Evolutionary conservation across 2,888 invertebrate species (phyloP).

Genomic region (Deilephila elpenor): DNA sequence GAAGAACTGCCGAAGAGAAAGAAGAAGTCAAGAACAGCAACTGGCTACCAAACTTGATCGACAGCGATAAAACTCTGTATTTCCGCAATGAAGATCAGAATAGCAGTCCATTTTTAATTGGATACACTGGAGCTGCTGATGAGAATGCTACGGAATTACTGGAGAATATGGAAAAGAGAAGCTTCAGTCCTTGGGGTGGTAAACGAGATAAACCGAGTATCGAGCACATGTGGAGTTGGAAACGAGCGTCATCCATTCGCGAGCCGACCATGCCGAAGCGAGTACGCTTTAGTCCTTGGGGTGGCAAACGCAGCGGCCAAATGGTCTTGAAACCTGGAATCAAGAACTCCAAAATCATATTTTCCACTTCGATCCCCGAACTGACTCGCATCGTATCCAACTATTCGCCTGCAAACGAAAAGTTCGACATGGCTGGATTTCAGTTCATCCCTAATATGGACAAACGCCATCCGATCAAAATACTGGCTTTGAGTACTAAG

Average conservation of each 20-base stretch:
- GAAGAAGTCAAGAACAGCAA: constrained; percentile 46
- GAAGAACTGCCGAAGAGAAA: constrained; percentile 51
- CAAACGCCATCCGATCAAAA: constrained; percentile 70
- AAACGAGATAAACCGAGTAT: constrained; percentile 57
- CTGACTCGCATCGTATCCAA: constrained; percentile 68
- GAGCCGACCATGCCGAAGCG: constrained; percentile 80
- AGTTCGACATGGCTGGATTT: constrained; percentile 61
- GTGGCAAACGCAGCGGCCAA: constrained; percentile 76
- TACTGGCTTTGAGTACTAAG: constrained; percentile 64
- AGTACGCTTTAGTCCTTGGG: constrained; percentile 80
- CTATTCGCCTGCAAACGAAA: constrained; percentile 58
- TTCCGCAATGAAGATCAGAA: constrained; percentile 50
- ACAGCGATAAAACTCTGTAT: constrained; percentile 60
- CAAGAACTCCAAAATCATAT: constrained; percentile 68
- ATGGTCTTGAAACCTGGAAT: constrained; percentile 69
- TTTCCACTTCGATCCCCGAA: constrained; percentile 69
- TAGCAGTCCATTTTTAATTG: constrained; percentile 48
- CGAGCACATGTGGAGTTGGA: constrained; percentile 76
- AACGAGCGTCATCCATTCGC: constrained; percentile 60
- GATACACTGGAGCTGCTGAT: constrained; percentile 43
- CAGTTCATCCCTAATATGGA: constrained; percentile 64
- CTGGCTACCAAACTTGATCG: constrained; percentile 63
- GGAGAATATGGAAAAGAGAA: constrained; percentile 61
- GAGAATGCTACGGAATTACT: constrained; percentile 56
- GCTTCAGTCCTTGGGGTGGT: constrained; percentile 80